Evolutionary conservation across 2,888 invertebrate species (phyloP), one percentile per base, ranked within the genome.

Genomic region (Sipunculus nudus): DNA sequence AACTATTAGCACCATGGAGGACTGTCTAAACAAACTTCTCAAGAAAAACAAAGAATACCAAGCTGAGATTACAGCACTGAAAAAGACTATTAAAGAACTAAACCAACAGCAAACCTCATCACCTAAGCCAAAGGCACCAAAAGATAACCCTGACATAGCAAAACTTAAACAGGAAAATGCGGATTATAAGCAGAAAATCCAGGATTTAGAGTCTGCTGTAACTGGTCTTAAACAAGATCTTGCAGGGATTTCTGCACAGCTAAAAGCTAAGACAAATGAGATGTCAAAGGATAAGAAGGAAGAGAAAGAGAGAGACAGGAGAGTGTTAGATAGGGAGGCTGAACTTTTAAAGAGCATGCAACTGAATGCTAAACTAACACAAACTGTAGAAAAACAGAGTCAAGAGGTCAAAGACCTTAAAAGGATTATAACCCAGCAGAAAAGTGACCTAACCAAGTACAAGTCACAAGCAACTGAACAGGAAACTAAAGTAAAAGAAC

Each of bases 1-100:
- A 21, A 84, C 83, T 28, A 83, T 84, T 49, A 78, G 79, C 65
- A 72, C 79, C 50, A 78, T 83, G 78, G 82, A 84, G 64, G 82
- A 82, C 53, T 67, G 78, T 21, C 59, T 81, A 25, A 71, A 72
- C 45, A 81, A 79, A 59, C 68, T 78, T 10, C 73, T 74, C 58
- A 81, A 80, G 69, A 77, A 76, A 61, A 79, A 78, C 59, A 79
- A 78, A 54, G 78, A 80, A 50, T 75, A 72, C 61, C 75, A 74
- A 31, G 72, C 76, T 1, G 78, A 81, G 56, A 63, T 74, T 6
- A 65, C 70, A 5, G 49, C 61, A 5, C 71, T 77, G 39, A 77
- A 76, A 63, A 71, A 75, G 55, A 67, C 63, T 28, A 64, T 75
- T 19, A 61, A 73, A 66, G 77, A n/a, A n/a, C n/a, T n/a, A n/a